Conservation (phyloP, 2,113 vertebrate genomes). For the Callionymus lyra region DNA sequence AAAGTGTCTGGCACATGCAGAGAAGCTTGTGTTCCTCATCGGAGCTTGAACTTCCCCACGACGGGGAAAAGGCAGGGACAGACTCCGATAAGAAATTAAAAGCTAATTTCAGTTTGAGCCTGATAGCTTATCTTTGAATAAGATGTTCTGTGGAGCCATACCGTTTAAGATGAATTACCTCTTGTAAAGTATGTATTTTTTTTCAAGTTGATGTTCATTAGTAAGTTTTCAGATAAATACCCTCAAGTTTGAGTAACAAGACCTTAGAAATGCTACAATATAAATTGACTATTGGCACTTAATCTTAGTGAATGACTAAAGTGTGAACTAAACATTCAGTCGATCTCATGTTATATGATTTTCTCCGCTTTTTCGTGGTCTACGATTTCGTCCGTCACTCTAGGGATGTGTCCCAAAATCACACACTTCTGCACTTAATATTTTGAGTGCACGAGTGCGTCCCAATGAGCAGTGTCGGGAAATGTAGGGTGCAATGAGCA, state of each 20-base stretch:
- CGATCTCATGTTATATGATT: too few relatives aligned
- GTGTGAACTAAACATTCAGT: too few relatives aligned
- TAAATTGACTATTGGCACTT: too few relatives aligned
- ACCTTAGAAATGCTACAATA: constrained; percentile 46
- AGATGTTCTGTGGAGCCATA: constrained; percentile 45
- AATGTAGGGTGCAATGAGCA: too few relatives aligned
- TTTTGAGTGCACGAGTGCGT: too few relatives aligned
- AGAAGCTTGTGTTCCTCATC: constrained; percentile 45
- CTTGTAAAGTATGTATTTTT: constrained; percentile 40
- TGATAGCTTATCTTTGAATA: constrained; percentile 61
- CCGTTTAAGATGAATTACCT: constrained; percentile 56
- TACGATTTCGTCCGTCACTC: too few relatives aligned
- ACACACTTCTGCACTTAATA: too few relatives aligned
- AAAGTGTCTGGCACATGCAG: constrained; percentile 16
- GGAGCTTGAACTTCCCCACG: constrained; percentile 13
- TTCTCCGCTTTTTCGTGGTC: too few relatives aligned
- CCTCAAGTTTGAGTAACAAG: constrained; percentile 49
- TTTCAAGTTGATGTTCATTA: constrained; percentile 57
- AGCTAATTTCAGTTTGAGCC: constrained; percentile 39
- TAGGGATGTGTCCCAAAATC: too few relatives aligned
- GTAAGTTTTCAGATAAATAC: constrained; percentile 49
- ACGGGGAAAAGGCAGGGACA: constrained; percentile 30
- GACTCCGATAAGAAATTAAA: constrained; percentile 58
- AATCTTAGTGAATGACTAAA: too few relatives aligned
- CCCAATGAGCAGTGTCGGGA: too few relatives aligned